Base-by-base conservation (phyloP, 2,888 invertebrate species). In the Oscheius myriophilus region DNA sequence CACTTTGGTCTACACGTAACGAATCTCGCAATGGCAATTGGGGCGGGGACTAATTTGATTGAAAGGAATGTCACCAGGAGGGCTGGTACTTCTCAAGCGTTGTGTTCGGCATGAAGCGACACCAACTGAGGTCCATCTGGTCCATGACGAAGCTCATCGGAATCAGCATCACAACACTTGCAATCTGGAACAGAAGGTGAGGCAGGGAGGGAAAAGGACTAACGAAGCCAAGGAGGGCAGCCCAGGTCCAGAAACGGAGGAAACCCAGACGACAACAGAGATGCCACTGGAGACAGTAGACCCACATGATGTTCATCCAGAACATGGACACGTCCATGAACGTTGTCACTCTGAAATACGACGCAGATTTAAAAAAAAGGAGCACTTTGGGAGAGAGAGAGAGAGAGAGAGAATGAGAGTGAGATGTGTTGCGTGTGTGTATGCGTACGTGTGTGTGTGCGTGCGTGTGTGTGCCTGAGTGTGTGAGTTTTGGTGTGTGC, bases 281-380 rank as follows among this genome's bases (percentile, higher is more conserved):
- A 39, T 81, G 82, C 77, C 83, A 83, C 61, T 85, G 84, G 43
- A 82, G 72, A 57, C 80, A 83, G 18, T 80, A 81, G 16, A 76
- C 82, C 67, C 79, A 80, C 49, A 82, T 52, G 39, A 74, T 72
- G 43, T 79, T 82, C 68, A 81, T 75, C 84, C 82, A 82, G 72
- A 85, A 85, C 79, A 85, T 79, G 25, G 82, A 69, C 59, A 83
- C 76, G 55, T 85, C 85, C 12, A 85, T 68, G 45, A 79, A 77
- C 2, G 81, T 70, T 0, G 85, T 84, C 41, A 81, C 73, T 42
- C 83, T 82, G 68, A 11, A 76, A 67, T 45, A 3, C 3, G 49
- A 49, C 3, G 21, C 6, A 49, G 21, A 6, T 6, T 45, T 23
- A 21, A n/a, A 23, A n/a, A 9, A 18, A 18, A n/a, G 25, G 12